Conservation (phyloP, 2,113 vertebrate species). For the Paralichthys olivaceus region DNA sequence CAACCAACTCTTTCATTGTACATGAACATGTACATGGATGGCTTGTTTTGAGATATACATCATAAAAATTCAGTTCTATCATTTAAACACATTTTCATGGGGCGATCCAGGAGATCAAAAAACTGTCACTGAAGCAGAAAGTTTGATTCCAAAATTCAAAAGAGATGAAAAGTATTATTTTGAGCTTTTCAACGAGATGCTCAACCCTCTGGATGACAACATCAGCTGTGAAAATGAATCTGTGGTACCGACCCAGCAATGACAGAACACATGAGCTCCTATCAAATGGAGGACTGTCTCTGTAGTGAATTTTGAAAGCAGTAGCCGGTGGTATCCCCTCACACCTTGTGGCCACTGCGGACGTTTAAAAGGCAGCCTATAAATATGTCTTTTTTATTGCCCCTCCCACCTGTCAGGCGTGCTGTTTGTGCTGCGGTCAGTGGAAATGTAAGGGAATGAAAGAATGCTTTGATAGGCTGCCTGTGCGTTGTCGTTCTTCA, state of each 20-base stretch:
- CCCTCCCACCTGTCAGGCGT: constrained; percentile 30
- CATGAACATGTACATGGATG: too few relatives aligned
- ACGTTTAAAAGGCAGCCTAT: constrained; percentile 31
- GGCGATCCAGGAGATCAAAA: too few relatives aligned
- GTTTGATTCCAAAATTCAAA: constrained; percentile 2
- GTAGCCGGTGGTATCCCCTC: constrained; percentile 8
- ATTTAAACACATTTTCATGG: background rate
- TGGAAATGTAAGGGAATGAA: constrained; percentile 63
- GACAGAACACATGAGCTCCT: constrained; percentile 2
- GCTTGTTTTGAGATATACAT: too few relatives aligned
- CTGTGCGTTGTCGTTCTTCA: constrained; percentile 55
- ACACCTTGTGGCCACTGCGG: background rate
- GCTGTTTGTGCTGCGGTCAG: constrained; percentile 50
- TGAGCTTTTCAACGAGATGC: background rate
- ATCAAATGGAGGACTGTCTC: background rate
- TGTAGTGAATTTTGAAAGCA: constrained; percentile 6
- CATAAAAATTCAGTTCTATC: background rate
- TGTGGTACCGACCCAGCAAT: constrained; percentile 2
- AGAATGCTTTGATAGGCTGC: constrained; percentile 69
- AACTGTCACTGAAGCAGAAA: background rate
- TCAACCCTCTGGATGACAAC: background rate
- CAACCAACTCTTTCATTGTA: too few relatives aligned
- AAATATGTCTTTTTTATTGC: constrained; percentile 16
- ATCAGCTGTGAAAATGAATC: background rate
- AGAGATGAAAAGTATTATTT: background rate